Conservation (phyloP, 2,113 vertebrate species). For the Pyrgilauda ruficollis region DNA sequence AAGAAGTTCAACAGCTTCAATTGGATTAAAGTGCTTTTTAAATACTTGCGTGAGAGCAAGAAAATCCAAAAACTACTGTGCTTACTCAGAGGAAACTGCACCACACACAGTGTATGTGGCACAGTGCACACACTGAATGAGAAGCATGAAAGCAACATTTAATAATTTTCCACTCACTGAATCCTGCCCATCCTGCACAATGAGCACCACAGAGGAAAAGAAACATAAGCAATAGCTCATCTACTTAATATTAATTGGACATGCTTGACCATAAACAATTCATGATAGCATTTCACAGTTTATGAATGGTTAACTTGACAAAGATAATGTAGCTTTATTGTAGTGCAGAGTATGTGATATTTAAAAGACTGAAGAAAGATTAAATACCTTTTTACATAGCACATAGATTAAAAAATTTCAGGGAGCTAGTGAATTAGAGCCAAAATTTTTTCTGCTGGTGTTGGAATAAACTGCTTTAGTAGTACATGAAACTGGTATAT, state of each 20-base stretch:
- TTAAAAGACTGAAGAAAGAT: not conserved
- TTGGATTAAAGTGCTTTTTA: not conserved
- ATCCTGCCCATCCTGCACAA: not conserved
- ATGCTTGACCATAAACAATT: not conserved
- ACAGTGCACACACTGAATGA: not conserved
- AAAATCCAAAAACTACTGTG: not conserved
- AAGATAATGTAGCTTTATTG: not conserved
- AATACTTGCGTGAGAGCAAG: not conserved
- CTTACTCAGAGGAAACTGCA: not conserved
- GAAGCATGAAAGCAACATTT: not conserved
- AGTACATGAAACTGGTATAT: not conserved
- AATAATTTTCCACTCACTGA: not conserved
- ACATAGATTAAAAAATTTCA: not conserved
- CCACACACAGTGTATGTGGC: not conserved
- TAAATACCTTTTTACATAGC: not conserved
- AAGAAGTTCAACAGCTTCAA: not conserved
- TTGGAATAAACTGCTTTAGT: not conserved
- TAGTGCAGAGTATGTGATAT: not conserved
- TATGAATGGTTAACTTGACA: not conserved
- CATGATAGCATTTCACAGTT: not conserved
- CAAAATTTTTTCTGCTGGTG: not conserved
- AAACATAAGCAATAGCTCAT: not conserved
- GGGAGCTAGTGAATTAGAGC: not conserved
- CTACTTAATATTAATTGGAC: not conserved
- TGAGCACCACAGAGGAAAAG: not conserved